Percentiles rank a stretch among this genome's conserved stretches.
phyloP scores from a whole-genome alignment of 2,888 invertebrate genomes.

The Drosophila sordidula region DNA sequence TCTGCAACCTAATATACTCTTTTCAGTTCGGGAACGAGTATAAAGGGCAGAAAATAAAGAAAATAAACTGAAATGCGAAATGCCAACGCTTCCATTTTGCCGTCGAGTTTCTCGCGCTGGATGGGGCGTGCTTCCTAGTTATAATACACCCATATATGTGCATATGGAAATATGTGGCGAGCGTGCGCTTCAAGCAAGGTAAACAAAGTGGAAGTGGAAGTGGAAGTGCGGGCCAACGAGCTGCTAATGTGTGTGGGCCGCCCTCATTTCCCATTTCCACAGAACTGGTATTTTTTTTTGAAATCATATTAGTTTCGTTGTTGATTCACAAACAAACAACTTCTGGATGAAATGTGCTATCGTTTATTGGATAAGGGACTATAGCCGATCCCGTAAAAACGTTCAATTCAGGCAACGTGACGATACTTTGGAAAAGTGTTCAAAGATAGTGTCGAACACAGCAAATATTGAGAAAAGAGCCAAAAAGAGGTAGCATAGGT shows the following conservation, averaged over 20 bases:
- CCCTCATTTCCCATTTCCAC: conserved; percentile 13
- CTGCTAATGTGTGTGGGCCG: conserved; percentile 57
- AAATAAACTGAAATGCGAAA: conserved; percentile 54
- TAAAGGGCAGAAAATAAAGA: neutral
- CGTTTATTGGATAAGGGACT: neutral
- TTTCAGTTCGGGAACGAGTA: neutral
- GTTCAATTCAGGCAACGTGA: neutral
- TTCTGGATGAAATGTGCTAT: neutral
- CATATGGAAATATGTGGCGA: conserved; percentile 44
- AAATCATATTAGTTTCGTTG: conserved; percentile 15
- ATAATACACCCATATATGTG: neutral
- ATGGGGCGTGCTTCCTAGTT: conserved; percentile 5
- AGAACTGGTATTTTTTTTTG: conserved; percentile 14
- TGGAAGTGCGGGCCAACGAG: conserved; percentile 50
- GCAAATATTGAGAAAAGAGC: neutral
- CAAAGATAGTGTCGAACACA: no score
- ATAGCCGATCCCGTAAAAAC: neutral
- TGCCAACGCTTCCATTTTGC: conserved; percentile 37
- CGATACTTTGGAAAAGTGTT: neutral
- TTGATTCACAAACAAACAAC: conserved; percentile 4
- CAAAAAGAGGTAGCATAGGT: neutral
- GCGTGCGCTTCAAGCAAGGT: conserved; percentile 43
- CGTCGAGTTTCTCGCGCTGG: conserved; percentile 27
- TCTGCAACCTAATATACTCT: neutral
- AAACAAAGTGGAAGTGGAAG: conserved; percentile 36